Conservation (phyloP, 37 sponge, comb jelly and placozoan species). For the Diacarnus erythraeanus region DNA sequence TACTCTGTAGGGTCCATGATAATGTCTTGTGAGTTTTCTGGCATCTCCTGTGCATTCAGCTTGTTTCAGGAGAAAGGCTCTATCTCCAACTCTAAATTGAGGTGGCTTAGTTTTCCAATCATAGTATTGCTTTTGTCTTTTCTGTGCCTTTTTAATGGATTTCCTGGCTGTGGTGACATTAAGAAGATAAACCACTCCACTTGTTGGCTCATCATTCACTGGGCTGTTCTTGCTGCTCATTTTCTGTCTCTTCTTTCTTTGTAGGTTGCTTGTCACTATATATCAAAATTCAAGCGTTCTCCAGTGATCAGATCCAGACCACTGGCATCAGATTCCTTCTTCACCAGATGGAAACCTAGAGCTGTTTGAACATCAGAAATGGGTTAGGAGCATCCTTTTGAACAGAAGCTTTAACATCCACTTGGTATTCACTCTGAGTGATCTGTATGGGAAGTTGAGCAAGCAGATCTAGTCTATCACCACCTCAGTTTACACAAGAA, state of each 20-base stretch:
- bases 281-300: background rate
- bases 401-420: constrained; percentile 25
- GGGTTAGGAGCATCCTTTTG: constrained; percentile 44
- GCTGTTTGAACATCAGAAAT: constrained; percentile 30
- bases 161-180: constrained; percentile 31
- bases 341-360: constrained; percentile 30
- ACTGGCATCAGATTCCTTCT: background rate
- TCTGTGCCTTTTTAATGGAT: no score
- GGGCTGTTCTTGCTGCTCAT: background rate
- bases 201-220: background rate
- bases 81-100: no score
- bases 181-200: constrained; percentile 27
- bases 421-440: background rate
- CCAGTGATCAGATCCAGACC: background rate
- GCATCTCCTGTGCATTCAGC: no score
- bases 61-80: no score
- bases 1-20: no score
- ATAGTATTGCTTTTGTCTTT: no score
- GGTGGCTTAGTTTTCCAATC: no score
- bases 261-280: background rate
- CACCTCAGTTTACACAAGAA: constrained; percentile 36
- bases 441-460: constrained; percentile 3
- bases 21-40: no score
- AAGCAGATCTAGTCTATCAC: constrained; percentile 14
- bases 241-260: background rate